Conservation (phyloP, 1,140 invertebrate species). For the Conus betulinus region DNA sequence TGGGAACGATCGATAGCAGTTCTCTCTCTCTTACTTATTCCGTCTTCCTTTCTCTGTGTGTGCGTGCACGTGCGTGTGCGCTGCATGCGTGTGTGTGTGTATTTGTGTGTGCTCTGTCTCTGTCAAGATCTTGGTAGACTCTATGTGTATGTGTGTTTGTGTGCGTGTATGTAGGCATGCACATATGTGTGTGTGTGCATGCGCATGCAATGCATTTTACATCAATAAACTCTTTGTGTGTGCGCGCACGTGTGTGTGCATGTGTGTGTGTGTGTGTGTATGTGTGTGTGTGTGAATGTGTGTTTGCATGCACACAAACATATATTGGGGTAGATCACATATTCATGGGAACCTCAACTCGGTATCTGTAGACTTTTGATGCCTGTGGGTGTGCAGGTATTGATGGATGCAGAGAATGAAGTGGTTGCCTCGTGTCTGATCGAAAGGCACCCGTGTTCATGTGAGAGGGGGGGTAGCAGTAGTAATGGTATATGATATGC, state of each 20-base stretch:
- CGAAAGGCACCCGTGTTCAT: no score
- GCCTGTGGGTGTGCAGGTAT: no score
- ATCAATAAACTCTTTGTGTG: not conserved
- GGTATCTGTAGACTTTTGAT: no score
- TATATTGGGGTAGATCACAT: no score
- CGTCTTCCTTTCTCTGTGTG: not conserved
- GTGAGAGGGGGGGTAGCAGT: no score
- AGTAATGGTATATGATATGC: no score
- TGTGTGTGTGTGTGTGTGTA: not conserved
- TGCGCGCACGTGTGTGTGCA: not conserved
- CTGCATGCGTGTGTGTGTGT: not conserved
- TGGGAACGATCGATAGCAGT: no score
- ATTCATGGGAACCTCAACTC: no score
- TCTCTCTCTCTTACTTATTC: not conserved
- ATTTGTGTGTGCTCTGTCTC: not conserved
- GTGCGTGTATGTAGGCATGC: conserved; percentile 18
- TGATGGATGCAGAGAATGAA: no score
- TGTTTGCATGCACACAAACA: no score
- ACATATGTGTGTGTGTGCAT: conserved; percentile 3
- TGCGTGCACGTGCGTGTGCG: not conserved
- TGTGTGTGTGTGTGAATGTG: no score
- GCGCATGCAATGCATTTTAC: not conserved
- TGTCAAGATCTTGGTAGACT: not conserved
- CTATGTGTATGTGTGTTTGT: conserved; percentile 13
- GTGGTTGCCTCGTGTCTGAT: no score